phyloP scores from a whole-genome alignment of 1,140 invertebrate genomes.

The Meloidogyne floridensis region DNA sequence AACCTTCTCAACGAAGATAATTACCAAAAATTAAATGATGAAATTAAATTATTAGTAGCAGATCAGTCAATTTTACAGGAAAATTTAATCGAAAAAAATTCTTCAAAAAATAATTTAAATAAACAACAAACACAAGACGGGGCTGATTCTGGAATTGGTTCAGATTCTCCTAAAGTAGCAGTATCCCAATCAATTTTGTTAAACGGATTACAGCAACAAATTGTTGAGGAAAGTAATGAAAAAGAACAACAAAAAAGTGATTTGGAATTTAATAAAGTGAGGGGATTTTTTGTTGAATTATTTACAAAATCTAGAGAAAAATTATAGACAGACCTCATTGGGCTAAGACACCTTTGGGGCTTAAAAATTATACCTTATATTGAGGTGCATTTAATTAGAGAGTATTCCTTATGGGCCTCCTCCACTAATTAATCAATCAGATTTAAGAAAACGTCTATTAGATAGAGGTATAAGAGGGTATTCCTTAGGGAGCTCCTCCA shows the following conservation, averaged over 20 bases:
- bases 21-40: constrained; percentile 1
- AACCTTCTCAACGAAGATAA: background rate
- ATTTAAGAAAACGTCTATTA: no score
- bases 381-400: no score
- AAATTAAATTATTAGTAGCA: background rate
- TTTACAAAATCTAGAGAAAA: no score
- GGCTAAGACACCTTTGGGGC: no score
- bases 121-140: constrained; percentile 42
- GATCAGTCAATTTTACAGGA: background rate
- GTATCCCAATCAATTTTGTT: constrained; percentile 18
- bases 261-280: background rate
- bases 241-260: background rate
- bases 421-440: no score
- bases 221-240: background rate
- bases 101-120: background rate
- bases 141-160: constrained; percentile 57
- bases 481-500: no score
- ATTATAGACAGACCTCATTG: no score
- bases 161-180: constrained; percentile 47
- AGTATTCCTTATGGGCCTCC: no score
- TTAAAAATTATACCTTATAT: no score
- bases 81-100: background rate
- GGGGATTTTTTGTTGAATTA: background rate
- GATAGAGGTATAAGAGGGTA: no score
- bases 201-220: background rate